Evolutionary conservation across 64 coral and sea anemone genomes (phyloP).

Genomic region (Acropora yongei): DNA sequence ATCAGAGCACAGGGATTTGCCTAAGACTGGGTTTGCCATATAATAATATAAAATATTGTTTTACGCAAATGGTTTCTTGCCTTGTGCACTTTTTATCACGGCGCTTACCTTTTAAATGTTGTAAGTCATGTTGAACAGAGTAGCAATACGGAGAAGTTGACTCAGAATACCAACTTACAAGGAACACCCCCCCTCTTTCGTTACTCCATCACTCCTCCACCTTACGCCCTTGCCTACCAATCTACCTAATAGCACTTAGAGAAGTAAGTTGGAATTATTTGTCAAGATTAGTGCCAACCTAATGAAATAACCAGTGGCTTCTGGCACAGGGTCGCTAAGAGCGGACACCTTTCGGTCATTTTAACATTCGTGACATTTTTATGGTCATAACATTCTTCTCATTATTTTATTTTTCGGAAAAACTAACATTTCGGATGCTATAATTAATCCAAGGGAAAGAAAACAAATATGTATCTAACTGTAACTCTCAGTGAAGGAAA

Average conservation of each 20-base stretch:
- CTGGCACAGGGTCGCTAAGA: too few relatives aligned
- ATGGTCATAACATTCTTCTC: background rate
- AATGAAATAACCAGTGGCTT: too few relatives aligned
- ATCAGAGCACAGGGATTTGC: too few relatives aligned
- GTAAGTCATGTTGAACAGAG: background rate
- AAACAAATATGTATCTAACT: background rate
- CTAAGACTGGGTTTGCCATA: too few relatives aligned
- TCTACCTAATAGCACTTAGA: too few relatives aligned
- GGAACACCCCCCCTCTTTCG: background rate
- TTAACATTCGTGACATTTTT: background rate
- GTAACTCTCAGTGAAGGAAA: background rate
- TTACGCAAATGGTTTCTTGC: background rate
- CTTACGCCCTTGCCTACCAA: background rate
- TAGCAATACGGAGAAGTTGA: background rate
- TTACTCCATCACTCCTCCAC: background rate
- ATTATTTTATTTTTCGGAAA: background rate
- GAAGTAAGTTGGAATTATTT: too few relatives aligned
- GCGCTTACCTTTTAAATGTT: background rate
- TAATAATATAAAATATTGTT: background rate
- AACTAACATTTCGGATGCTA: background rate
- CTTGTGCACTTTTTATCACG: background rate
- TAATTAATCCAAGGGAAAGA: background rate
- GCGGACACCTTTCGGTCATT: too few relatives aligned
- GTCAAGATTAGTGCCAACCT: too few relatives aligned
- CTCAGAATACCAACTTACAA: background rate